A percentile compares a stretch with the other conserved stretches of the same genome.
Evolutionary conservation across 1,140 invertebrate genomes (phyloP).

Genomic region (Uloborus diversus): DNA sequence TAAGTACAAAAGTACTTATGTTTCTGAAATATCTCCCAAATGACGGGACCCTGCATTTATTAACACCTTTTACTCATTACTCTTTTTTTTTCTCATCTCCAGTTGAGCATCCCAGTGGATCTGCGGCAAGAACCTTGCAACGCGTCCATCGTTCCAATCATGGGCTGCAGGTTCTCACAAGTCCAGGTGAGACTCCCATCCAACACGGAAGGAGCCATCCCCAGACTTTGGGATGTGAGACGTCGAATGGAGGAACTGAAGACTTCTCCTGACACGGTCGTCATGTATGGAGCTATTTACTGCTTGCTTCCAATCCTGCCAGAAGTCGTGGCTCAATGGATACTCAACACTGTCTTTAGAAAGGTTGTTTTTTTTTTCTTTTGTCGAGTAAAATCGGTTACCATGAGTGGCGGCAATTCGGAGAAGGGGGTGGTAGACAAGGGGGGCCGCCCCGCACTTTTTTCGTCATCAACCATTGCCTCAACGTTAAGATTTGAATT

Average conservation of each 20-base stretch:
- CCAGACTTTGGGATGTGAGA: slow-evolving; percentile 71
- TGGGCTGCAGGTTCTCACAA: slow-evolving; percentile 67
- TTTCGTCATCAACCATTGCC: too few relatives aligned
- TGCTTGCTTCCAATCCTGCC: slow-evolving; percentile 64
- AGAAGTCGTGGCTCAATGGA: slow-evolving; percentile 56
- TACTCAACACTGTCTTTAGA: slow-evolving; percentile 59
- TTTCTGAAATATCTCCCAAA: too few relatives aligned
- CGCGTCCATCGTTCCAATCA: slow-evolving; percentile 60
- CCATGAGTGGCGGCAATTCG: too few relatives aligned
- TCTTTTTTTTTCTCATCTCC: neutral
- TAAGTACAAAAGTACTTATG: too few relatives aligned
- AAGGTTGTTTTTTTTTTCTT: too few relatives aligned
- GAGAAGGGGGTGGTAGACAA: too few relatives aligned
- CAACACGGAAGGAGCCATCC: slow-evolving; percentile 71
- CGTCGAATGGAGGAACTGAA: slow-evolving; percentile 68
- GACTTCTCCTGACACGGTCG: slow-evolving; percentile 68
- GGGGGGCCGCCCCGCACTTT: too few relatives aligned
- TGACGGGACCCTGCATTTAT: too few relatives aligned
- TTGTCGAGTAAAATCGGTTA: too few relatives aligned
- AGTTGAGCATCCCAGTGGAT: slow-evolving; percentile 68
- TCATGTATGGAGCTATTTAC: slow-evolving; percentile 68
- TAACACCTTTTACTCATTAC: too few relatives aligned
- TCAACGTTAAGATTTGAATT: too few relatives aligned
- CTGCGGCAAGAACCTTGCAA: slow-evolving; percentile 63
- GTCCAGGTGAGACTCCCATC: slow-evolving; percentile 67